phyloP scores from a whole-genome alignment of 2,888 invertebrate species.

The Volucella inflata region DNA sequence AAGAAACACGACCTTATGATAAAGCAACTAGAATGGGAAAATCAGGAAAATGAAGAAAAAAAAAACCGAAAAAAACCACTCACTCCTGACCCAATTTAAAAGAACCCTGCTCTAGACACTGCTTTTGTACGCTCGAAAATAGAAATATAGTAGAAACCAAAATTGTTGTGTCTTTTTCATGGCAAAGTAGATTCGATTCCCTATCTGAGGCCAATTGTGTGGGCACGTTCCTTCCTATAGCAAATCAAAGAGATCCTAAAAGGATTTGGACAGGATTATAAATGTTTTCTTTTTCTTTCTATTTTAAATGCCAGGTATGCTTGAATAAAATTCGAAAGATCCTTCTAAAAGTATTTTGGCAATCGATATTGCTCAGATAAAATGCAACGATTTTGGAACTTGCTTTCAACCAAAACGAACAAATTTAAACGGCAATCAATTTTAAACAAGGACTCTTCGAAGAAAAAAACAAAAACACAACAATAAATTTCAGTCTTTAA shows the following conservation, averaged over 20 bases:
- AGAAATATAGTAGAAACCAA: conserved; percentile 7
- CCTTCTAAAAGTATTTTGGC: not conserved
- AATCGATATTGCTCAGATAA: not conserved
- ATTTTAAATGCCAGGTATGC: not conserved
- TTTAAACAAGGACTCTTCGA: not conserved
- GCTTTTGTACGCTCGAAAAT: not conserved
- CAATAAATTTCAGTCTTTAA: conserved; percentile 1
- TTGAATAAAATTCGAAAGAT: not conserved
- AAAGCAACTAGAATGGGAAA: not conserved
- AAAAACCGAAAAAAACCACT: not conserved
- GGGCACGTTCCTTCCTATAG: conserved; percentile 26
- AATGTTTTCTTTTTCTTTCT: conserved; percentile 22
- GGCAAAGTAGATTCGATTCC: conserved; percentile 13
- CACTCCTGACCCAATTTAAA: conserved; percentile 46
- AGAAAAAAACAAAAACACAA: not conserved
- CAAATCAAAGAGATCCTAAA: conserved; percentile 29
- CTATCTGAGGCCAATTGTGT: not conserved
- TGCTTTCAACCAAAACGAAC: not conserved
- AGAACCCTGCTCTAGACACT: conserved; percentile 19
- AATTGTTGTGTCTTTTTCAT: conserved; percentile 13
- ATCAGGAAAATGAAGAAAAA: not conserved
- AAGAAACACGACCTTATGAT: conserved; percentile 14
- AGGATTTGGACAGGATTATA: conserved; percentile 52
- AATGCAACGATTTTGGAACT: conserved; percentile 3
- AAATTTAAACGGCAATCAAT: conserved; percentile 24